Evolutionary conservation across 2,113 vertebrate species (phyloP).

Genomic region (Octodon degus): DNA sequence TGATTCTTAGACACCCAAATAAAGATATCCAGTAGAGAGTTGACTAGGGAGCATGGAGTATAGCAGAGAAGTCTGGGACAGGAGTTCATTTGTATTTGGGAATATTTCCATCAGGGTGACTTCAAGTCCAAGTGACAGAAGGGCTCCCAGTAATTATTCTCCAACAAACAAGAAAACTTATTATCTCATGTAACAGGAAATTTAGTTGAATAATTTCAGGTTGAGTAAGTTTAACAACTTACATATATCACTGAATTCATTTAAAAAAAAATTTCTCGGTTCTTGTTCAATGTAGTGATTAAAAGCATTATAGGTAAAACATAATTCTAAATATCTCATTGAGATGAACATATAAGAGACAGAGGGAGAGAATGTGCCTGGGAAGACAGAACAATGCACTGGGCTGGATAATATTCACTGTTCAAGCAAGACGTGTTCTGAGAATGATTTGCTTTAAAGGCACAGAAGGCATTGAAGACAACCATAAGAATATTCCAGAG

Average conservation of each 20-base stretch:
- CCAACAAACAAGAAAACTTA: background rate
- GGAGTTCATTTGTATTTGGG: background rate
- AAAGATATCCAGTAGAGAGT: background rate
- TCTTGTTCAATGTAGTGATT: background rate
- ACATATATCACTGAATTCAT: background rate
- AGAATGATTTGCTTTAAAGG: background rate
- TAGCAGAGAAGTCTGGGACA: background rate
- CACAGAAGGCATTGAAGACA: background rate
- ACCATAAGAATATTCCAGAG: background rate
- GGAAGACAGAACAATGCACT: background rate
- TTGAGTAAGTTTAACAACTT: constrained; percentile 31
- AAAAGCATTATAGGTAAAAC: background rate
- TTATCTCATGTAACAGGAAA: background rate
- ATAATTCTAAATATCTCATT: background rate
- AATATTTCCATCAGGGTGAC: background rate
- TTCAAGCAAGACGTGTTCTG: background rate
- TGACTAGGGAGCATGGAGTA: background rate
- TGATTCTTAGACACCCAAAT: background rate
- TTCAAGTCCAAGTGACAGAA: background rate
- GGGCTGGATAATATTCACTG: background rate
- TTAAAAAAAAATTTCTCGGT: background rate
- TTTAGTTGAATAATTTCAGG: background rate
- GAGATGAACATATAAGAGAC: background rate
- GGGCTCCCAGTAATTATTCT: background rate
- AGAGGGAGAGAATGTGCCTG: background rate